Evolutionary conservation across 2,113 vertebrate species (phyloP).

Genomic region (Mola mola): DNA sequence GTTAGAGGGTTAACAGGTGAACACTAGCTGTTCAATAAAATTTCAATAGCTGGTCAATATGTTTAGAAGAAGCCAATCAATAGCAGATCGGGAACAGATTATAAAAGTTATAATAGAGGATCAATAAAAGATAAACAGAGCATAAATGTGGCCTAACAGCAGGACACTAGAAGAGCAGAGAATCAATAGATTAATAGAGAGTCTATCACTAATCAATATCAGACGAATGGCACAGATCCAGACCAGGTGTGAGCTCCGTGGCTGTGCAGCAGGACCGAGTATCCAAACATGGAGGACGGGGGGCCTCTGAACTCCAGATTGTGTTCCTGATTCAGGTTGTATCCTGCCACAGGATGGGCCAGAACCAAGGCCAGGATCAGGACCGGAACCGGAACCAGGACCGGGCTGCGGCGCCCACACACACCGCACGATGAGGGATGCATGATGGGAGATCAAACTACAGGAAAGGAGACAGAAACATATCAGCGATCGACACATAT

Average conservation of each 20-base stretch:
- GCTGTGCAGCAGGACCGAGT: constrained; percentile 90
- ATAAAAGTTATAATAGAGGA: background rate
- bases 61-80: background rate
- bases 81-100: background rate
- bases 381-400: constrained; percentile 35
- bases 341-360: constrained; percentile 64
- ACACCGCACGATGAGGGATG: background rate
- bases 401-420: background rate
- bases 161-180: background rate
- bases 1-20: too few relatives aligned
- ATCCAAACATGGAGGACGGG: constrained; percentile 87
- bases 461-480: constrained; percentile 12
- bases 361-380: constrained; percentile 38
- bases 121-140: background rate
- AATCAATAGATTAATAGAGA: background rate
- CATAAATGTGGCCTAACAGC: background rate
- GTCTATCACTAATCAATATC: background rate
- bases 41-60: background rate
- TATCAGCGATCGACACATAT: too few relatives aligned
- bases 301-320: constrained; percentile 82
- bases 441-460: constrained; percentile 46
- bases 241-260: constrained; percentile 84
- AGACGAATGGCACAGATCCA: constrained; percentile 9
- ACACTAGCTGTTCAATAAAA: background rate
- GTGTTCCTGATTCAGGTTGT: constrained; percentile 87